phyloP scores from a whole-genome alignment of 2,888 invertebrate species.

The Nezara viridula region DNA sequence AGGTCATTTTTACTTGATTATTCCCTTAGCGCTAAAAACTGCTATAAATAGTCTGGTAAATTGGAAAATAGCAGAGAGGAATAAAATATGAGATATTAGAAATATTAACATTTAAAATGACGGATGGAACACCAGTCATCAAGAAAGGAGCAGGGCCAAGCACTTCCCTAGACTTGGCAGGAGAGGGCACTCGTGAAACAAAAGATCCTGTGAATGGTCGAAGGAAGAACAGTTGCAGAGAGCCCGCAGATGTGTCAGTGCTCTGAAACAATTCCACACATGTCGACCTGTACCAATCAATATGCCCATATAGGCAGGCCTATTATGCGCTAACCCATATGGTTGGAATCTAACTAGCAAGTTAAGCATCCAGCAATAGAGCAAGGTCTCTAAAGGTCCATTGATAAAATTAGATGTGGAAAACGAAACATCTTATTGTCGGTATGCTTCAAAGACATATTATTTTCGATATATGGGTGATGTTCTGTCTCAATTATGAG shows the following conservation, averaged over 20 bases:
- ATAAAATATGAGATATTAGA: too few relatives aligned
- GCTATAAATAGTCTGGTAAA: too few relatives aligned
- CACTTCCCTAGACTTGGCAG: not conserved
- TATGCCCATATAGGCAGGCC: slow-evolving; percentile 40
- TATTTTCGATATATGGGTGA: too few relatives aligned
- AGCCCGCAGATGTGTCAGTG: slow-evolving; percentile 33
- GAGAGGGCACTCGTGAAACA: slow-evolving; percentile 20
- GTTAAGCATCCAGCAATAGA: not conserved
- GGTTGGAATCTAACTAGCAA: not conserved
- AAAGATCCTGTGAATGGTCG: not conserved
- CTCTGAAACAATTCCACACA: slow-evolving; percentile 54
- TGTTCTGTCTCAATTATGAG: too few relatives aligned
- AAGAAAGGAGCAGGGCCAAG: not conserved
- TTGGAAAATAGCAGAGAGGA: too few relatives aligned
- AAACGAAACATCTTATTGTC: too few relatives aligned
- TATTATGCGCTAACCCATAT: slow-evolving; percentile 14
- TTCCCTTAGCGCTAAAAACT: too few relatives aligned
- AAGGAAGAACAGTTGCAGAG: slow-evolving; percentile 45
- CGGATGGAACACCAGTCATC: not conserved
- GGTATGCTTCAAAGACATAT: too few relatives aligned
- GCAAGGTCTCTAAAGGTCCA: too few relatives aligned
- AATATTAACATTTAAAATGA: too few relatives aligned
- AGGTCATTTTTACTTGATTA: too few relatives aligned
- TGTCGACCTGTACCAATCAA: slow-evolving; percentile 43
- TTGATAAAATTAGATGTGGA: too few relatives aligned